Base-by-base conservation (phyloP, 2,888 invertebrate species). In the Arge pagana region DNA sequence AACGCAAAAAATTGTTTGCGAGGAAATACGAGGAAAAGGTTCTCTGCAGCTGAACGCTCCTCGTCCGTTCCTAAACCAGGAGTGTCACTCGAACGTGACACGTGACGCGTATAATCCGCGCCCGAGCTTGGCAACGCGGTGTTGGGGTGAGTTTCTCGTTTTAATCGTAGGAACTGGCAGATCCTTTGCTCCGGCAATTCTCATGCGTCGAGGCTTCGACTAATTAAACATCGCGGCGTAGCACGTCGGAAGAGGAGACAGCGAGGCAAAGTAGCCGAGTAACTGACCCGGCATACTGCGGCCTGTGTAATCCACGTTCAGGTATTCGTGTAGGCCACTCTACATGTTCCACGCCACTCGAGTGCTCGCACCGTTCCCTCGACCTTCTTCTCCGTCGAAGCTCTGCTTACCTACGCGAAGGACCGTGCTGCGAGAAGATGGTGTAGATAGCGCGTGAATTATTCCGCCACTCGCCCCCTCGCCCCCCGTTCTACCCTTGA, bases 381-480 rank as follows among this genome's bases (percentile, higher is more conserved):
- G 15, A 15, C n/a, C 11, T 11, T 7, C 7, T 3, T n/a, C 6
- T 11, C 33, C 15, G 19, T 8, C 35, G 16, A 4, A 23, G 33
- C 23, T 23, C 13, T 15, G n/a, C 13, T 45, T 45, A 45, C 23
- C 33, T 45, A 23, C 33, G 45, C 15, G 15, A 33, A 33, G 24
- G 13, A 45, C 45, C 33, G 31, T 45, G 45, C 45, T 23, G 18
- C 23, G 63, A 55, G 61, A 64, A 73, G 74, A 74, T 74, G 67
- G 67, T 71, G 68, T 67, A 69, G 74, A 74, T 75, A 75, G 70
- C 67, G 65, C 68, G 68, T 74, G 72, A 74, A 74, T 74, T 73
- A 74, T 75, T 72, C 68, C 64, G n/a, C n/a, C n/a, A n/a, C n/a
- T n/a, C 63, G 60, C 60, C 58, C 55, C 59, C 33, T 33, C 10